A percentile compares a stretch with the other conserved stretches of the same genome.
phyloP scores from a whole-genome alignment of 2,797 vertebrate genomes.

The Amazona finschi region DNA sequence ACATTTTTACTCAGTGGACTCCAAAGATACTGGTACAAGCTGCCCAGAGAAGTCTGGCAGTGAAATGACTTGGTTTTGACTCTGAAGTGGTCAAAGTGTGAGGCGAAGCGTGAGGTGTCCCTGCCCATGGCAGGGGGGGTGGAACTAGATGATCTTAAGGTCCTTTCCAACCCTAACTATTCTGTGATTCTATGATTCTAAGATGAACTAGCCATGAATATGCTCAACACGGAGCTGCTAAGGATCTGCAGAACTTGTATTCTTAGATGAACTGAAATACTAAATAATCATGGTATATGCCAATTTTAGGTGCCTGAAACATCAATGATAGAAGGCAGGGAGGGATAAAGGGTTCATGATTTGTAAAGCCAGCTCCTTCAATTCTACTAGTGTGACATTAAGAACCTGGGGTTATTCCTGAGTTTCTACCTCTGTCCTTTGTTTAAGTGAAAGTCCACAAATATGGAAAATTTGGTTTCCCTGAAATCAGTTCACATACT shows the following conservation, averaged over 20 bases:
- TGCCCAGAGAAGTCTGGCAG: neutral
- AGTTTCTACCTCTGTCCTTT: neutral
- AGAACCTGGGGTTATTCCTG: neutral
- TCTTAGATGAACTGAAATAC: neutral
- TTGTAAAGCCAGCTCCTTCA: neutral
- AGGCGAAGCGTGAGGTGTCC: too few relatives aligned
- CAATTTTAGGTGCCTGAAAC: neutral
- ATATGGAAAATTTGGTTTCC: neutral
- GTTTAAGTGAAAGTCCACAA: neutral
- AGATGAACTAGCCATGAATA: fast-evolving
- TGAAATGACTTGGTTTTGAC: neutral
- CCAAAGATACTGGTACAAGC: neutral
- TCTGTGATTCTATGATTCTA: too few relatives aligned
- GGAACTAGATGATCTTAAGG: too few relatives aligned
- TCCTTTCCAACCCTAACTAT: too few relatives aligned
- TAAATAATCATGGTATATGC: neutral
- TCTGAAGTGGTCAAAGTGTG: neutral
- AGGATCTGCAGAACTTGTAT: neutral
- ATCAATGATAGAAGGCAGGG: neutral
- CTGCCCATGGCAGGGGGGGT: too few relatives aligned
- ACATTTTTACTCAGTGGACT: neutral
- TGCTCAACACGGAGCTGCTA: neutral
- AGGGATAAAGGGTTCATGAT: neutral
- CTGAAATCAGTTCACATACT: neutral
- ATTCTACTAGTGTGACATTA: neutral